Percentiles rank a stretch among this genome's conserved stretches.
Conservation (phyloP, 2,113 vertebrate species). For the Carlito syrichta region DNA sequence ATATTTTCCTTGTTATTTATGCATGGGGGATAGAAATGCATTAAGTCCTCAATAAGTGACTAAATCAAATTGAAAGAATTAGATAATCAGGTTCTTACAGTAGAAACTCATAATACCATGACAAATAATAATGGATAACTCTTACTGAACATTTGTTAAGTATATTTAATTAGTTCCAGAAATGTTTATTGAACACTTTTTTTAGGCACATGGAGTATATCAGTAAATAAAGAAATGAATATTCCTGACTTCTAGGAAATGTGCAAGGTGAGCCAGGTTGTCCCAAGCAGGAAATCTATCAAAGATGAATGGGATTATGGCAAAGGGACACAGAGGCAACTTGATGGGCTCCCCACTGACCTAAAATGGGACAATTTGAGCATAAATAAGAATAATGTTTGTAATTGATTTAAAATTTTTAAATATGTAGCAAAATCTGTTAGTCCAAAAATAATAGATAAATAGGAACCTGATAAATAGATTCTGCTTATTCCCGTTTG, state of each 20-base stretch:
- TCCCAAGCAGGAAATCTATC: background rate
- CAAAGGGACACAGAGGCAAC: background rate
- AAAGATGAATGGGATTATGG: background rate
- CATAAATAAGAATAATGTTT: background rate
- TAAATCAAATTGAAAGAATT: background rate
- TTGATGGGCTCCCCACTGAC: background rate
- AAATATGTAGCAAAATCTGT: background rate
- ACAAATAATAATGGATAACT: background rate
- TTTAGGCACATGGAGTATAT: background rate
- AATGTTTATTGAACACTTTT: background rate
- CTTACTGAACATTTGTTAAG: background rate
- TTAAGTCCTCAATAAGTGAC: background rate
- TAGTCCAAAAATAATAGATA: background rate
- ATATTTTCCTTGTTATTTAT: background rate
- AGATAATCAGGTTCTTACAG: background rate
- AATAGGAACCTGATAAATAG: background rate
- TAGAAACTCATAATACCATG: background rate
- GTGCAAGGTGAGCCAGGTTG: accelerated
- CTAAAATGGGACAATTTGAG: background rate
- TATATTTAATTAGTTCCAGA: background rate
- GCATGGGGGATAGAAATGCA: accelerated
- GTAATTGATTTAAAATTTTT: background rate
- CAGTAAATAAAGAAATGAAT: background rate
- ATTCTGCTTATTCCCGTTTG: background rate
- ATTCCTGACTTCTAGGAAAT: background rate